Base-by-base conservation (phyloP, 64 coral and sea anemone genomes). In the Platygyra sinensis region DNA sequence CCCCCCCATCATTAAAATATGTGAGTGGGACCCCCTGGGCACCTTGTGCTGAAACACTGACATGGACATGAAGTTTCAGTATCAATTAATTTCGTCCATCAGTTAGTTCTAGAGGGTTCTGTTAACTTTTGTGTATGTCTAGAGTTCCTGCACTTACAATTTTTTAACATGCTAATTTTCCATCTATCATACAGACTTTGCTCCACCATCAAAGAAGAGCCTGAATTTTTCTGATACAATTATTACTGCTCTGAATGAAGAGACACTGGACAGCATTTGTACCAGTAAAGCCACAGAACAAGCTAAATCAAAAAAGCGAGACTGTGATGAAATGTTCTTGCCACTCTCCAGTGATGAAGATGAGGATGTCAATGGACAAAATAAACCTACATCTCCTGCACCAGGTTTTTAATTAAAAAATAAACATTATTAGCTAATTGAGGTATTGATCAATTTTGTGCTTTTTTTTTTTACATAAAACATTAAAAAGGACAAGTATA, bases 311-410 rank as follows among this genome's bases (percentile, higher is more conserved):
- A 82, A 77, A 22, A 94, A 91, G 72, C 50, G 93, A 72, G 55
- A 84, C 11, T 59, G 71, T 73, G 81, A 94, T 91, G 93, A 94
- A 74, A 87, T 90, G 93, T 94, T 87, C 80, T 71, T 82, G 15
- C 65, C 51, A 9, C 88, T 91, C 24, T 80, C 77, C 19, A 89
- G 91, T 74, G 88, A 71, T 67, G 89, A 90, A 32, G 89, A 90
- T 38, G 72, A 82, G 39, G 83, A 72, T 71, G 22, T 24, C 52
- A 32, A 60, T 71, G n/a, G 39, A 31, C 69, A 38, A 38, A 52
- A 83, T 83, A 71, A 91, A 22, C 8, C 30, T n/a, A 5, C 39
- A 30, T 55, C 61, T 67, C 63, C 19, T 74, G 65, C 2, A 61
- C 42, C 59, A 59, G 72, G 65, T 84, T 10, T 77, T 7, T 30